Percentiles rank a stretch among this genome's conserved stretches.
Evolutionary conservation across 2,888 invertebrate genomes (phyloP).

Genomic region (Metacarcinus magister): DNA sequence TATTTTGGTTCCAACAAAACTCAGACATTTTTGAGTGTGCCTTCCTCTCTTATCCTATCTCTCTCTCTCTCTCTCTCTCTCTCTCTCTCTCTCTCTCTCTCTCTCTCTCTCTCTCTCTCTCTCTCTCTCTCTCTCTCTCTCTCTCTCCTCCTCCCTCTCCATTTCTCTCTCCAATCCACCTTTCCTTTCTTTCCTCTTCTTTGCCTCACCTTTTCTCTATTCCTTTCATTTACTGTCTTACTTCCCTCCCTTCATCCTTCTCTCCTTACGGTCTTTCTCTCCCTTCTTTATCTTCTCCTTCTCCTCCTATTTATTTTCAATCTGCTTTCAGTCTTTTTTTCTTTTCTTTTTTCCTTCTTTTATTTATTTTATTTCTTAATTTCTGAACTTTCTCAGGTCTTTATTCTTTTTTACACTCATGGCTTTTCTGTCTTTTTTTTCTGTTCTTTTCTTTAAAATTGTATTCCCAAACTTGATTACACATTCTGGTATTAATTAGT

Average conservation of each 20-base stretch:
- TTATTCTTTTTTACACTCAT: neutral
- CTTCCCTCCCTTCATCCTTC: neutral
- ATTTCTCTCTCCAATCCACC: neutral
- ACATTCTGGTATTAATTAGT: no score
- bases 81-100: slow-evolving; percentile 44
- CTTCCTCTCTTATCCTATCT: neutral
- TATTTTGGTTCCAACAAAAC: no score
- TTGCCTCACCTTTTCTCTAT: neutral
- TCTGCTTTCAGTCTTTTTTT: neutral
- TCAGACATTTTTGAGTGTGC: no score
- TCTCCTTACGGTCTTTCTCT: neutral
- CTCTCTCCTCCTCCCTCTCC: neutral
- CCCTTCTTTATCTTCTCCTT: neutral
- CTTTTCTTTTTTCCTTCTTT: neutral
- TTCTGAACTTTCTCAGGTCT: no score
- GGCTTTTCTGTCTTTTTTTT: no score
- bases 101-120: slow-evolving; percentile 46
- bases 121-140: slow-evolving; percentile 29
- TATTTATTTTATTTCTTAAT: neutral
- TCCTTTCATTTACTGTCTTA: neutral
- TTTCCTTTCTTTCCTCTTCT: neutral
- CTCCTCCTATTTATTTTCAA: neutral
- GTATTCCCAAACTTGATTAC: no score
- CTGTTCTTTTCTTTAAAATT: no score
- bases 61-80: neutral